phyloP scores from a whole-genome alignment of 2,797 vertebrate genomes.

The Chrysolophus pictus region DNA sequence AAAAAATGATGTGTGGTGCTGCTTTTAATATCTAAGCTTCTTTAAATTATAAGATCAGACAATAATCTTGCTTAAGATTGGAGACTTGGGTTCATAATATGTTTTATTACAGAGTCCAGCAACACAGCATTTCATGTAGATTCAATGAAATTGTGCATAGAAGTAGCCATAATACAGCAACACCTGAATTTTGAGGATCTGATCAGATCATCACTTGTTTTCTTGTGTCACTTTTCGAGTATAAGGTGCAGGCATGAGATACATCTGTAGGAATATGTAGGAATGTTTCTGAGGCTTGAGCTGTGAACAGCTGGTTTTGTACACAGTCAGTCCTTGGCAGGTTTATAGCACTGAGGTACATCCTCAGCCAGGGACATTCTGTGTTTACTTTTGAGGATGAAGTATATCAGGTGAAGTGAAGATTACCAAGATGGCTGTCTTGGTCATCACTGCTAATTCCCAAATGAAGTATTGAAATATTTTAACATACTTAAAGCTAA shows the following conservation, averaged over 20 bases:
- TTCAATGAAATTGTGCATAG: neutral
- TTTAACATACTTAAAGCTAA: neutral
- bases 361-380: neutral
- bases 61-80: neutral
- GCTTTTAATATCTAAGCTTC: slow-evolving; percentile 20
- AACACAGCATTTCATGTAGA: neutral
- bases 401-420: neutral
- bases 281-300: neutral
- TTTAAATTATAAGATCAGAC: slow-evolving; percentile 3
- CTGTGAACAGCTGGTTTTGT: neutral
- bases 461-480: neutral
- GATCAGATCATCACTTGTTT: neutral
- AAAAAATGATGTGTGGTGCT: neutral
- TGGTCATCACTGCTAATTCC: neutral
- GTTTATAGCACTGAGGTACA: neutral
- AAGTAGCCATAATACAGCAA: neutral
- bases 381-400: neutral
- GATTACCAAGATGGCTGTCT: neutral
- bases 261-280: neutral
- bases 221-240: neutral
- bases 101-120: neutral
- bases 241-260: neutral
- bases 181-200: neutral
- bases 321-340: neutral
- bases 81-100: neutral